Conservation (phyloP, 2,113 vertebrate genomes). For the Python bivittatus region DNA sequence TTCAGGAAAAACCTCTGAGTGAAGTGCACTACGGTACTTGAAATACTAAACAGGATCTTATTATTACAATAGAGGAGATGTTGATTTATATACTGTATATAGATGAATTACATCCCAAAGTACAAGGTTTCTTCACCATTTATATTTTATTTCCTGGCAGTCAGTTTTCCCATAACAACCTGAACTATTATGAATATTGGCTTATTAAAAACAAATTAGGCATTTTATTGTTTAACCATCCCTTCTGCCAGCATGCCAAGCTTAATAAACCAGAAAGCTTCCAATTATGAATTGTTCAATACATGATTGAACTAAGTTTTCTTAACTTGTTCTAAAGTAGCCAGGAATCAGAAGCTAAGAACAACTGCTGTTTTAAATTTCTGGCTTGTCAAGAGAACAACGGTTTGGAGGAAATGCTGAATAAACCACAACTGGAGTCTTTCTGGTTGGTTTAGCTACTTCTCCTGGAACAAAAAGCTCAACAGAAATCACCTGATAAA, state of each 20-base stretch:
- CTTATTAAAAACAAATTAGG: background rate
- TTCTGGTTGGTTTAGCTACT: background rate
- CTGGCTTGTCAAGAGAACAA: background rate
- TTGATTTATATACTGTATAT: too few relatives aligned
- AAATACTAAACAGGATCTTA: background rate
- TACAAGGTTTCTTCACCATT: background rate
- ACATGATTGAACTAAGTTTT: background rate
- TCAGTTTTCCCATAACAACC: background rate
- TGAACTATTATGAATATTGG: background rate
- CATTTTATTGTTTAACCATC: background rate
- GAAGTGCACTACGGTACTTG: background rate
- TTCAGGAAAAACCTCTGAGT: background rate
- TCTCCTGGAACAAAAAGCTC: background rate
- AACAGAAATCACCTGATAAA: background rate
- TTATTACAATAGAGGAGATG: background rate
- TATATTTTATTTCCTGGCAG: background rate
- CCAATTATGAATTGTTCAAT: background rate
- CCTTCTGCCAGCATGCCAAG: background rate
- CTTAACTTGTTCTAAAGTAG: background rate
- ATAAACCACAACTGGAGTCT: background rate
- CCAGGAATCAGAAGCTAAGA: background rate
- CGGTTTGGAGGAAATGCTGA: background rate
- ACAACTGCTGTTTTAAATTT: background rate
- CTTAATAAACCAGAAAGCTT: background rate
- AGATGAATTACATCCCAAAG: background rate